Evolutionary conservation across 2,113 vertebrate species (phyloP), one percentile per base, ranked within the genome.

Genomic region (Atractosteus spatula): DNA sequence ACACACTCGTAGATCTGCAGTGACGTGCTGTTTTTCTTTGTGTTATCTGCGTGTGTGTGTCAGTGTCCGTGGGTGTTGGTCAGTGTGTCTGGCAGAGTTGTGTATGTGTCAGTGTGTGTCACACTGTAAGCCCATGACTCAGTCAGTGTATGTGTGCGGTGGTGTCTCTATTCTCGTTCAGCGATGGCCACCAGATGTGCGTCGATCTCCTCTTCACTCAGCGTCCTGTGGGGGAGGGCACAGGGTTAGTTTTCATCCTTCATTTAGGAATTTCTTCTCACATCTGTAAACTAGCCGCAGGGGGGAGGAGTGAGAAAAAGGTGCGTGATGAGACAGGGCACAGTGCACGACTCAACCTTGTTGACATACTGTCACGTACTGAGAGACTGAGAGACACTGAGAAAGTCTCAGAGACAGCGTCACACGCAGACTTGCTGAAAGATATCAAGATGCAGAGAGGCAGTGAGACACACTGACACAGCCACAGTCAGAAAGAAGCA

Each of bases 151-250:
- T 29, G 47, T 51, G 47, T 51, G 47, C 47, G 47, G 5, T 10
- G 41, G 54, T 62, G 12, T 43, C 17, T 74, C 77, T 82, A 93
- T 67, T 93, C 91, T 61, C 89, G 81, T 13, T 93, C 91, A 43
- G 88, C 83, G 3, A 93, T 92, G 55, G 91, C 87, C 7, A 80
- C 63, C 73, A 93, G 81, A 63, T 90, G 91, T 29, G 0, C 12
- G 70, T 93, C 92, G 4, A 88, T 85, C 70, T 92, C 87, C 3
- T 57, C 79, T 51, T 91, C 91, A 0, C 72, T 62, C 73, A 93
- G 81, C 11, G 59, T 86, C 81, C 91, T 93, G 73, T 72, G 47
- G 57, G 47, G 7, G 56, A 17, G 41, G 10, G 47, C 41, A 41
- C 7, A 5, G 17, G 13, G 5, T 41, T 61, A 45, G 44, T 62